phyloP scores from a whole-genome alignment of 1,140 invertebrate species.

The Dreissena polymorpha region DNA sequence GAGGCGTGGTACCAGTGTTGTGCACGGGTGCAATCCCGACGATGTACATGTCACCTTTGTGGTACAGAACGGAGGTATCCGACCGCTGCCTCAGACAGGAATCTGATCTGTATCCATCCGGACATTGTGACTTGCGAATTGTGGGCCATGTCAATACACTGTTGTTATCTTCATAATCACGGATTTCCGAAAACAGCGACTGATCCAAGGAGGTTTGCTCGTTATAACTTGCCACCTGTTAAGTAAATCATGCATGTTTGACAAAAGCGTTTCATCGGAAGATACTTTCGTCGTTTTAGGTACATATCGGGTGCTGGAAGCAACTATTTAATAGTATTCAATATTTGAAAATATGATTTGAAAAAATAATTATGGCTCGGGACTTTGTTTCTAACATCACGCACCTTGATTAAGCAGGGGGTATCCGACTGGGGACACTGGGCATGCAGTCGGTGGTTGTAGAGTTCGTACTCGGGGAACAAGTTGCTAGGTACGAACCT shows the following conservation, averaged over 20 bases:
- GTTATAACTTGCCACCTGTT: slow-evolving; percentile 17
- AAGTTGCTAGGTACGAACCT: not conserved
- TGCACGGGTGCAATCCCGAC: slow-evolving; percentile 47
- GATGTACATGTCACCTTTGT: slow-evolving; percentile 44
- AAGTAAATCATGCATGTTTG: slow-evolving; percentile 10
- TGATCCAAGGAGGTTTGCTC: not conserved
- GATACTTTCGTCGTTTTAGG: not conserved
- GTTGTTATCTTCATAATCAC: slow-evolving; percentile 16
- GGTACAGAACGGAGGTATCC: slow-evolving; percentile 1
- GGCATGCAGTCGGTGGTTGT: slow-evolving; percentile 16
- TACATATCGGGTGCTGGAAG: not conserved
- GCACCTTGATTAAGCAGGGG: not conserved
- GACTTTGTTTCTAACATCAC: not conserved
- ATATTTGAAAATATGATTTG: not conserved
- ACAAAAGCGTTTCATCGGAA: not conserved
- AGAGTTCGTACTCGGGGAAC: slow-evolving; percentile 35
- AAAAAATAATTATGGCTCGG: not conserved
- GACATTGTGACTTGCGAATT: slow-evolving; percentile 29
- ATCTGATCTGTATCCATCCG: slow-evolving; percentile 8
- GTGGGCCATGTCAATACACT: not conserved
- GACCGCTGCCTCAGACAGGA: not conserved
- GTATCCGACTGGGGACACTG: not conserved
- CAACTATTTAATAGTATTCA: not conserved
- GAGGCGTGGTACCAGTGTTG: slow-evolving; percentile 13
- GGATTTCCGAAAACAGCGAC: not conserved